These are phyloP conservation scores for Habropoda laboriosa DNA, from an alignment of 1,140 invertebrate genomes.

Conservation along the genomic window DNA sequence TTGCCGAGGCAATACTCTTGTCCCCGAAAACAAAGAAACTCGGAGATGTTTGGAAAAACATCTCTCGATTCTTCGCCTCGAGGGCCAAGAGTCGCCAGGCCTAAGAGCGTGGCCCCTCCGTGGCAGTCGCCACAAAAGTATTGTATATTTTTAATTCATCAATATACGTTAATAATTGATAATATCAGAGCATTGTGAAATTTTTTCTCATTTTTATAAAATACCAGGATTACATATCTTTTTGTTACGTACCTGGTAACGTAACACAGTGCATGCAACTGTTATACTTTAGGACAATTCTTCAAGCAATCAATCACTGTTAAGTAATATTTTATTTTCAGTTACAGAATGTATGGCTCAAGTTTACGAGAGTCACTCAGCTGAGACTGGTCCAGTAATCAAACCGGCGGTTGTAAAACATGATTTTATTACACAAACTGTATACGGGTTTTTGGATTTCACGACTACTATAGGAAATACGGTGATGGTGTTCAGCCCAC, in stretches of 20 bases:
- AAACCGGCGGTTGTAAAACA: slow-evolving; percentile 65
- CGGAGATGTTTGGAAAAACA: too few relatives aligned
- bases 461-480: slow-evolving; percentile 94
- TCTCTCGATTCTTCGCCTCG: too few relatives aligned
- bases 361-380: slow-evolving; percentile 71
- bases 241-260: neutral
- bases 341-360: slow-evolving; percentile 73
- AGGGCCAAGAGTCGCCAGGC: too few relatives aligned
- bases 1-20: too few relatives aligned
- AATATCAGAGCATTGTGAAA: too few relatives aligned
- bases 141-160: too few relatives aligned
- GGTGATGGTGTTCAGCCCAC: slow-evolving; percentile 94
- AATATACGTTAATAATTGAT: too few relatives aligned
- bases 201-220: neutral
- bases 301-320: neutral
- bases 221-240: neutral
- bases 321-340: slow-evolving; percentile 41
- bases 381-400: slow-evolving; percentile 29
- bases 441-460: slow-evolving; percentile 95
- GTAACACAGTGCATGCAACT: slow-evolving; percentile 7
- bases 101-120: too few relatives aligned
- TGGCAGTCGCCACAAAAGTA: too few relatives aligned
- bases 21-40: too few relatives aligned
- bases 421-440: slow-evolving; percentile 88
- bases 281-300: neutral